Evolutionary conservation across 1,140 invertebrate species (phyloP).

Genomic region (Pararge aegeria): DNA sequence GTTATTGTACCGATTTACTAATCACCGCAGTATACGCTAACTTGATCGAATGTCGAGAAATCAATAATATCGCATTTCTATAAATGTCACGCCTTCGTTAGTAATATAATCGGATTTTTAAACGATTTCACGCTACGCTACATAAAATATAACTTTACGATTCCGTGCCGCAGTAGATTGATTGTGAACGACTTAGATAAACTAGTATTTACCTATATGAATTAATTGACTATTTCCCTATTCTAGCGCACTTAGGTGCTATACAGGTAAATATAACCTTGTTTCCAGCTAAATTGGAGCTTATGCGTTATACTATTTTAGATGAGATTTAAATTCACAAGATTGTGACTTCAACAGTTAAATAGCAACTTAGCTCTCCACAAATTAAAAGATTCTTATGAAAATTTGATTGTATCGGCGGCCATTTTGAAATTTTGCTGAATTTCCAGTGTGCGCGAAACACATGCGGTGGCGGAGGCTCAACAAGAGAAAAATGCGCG

Average conservation of each 20-base stretch:
- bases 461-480: constrained; percentile 97
- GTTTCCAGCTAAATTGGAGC: constrained; percentile 29
- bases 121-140: constrained; percentile 44
- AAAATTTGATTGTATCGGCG: neutral
- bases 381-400: neutral
- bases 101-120: constrained; percentile 34
- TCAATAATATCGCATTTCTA: neutral
- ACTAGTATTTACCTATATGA: constrained; percentile 12
- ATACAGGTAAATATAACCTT: constrained; percentile 65
- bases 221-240: constrained; percentile 57
- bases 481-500: constrained; percentile 97
- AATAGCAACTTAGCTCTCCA: neutral
- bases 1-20: constrained; percentile 50
- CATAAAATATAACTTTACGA: constrained; percentile 22
- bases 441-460: constrained; percentile 90
- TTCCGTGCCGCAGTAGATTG: constrained; percentile 23
- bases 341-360: neutral
- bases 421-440: constrained; percentile 35
- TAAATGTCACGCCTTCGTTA: neutral
- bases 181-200: constrained; percentile 27
- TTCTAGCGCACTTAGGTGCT: constrained; percentile 75
- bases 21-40: constrained; percentile 18
- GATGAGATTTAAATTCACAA: neutral
- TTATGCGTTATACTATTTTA: constrained; percentile 6
- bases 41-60: constrained; percentile 32